Evolutionary conservation across 2,797 vertebrate species (phyloP).

Genomic region (Kryptopterus vitreolus): DNA sequence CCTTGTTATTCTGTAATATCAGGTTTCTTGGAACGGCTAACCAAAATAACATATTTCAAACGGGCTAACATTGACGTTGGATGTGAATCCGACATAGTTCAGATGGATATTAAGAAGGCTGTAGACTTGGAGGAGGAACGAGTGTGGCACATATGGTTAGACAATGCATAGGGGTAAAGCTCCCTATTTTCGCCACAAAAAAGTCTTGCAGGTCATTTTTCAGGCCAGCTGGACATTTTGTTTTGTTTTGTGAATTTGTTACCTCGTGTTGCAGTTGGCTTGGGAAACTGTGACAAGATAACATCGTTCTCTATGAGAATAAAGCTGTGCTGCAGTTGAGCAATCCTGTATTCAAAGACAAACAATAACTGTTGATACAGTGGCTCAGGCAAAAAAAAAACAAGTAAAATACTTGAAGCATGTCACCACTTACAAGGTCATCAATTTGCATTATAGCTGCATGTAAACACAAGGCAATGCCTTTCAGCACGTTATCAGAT

Average conservation of each 20-base stretch:
- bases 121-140: constrained; percentile 24
- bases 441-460: constrained; percentile 26
- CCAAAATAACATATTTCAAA: constrained; percentile 77
- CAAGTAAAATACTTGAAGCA: not conserved
- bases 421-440: constrained; percentile 14
- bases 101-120: constrained; percentile 60
- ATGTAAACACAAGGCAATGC: constrained; percentile 23
- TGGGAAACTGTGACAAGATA: constrained; percentile 1
- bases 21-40: constrained; percentile 70
- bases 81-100: constrained; percentile 61
- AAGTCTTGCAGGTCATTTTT: too few relatives aligned
- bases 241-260: not conserved
- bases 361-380: constrained; percentile 7
- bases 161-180: constrained; percentile 20
- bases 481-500: constrained; percentile 40
- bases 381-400: not conserved
- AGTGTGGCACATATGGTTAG: constrained; percentile 20
- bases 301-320: constrained; percentile 21
- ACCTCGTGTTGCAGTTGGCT: constrained; percentile 15
- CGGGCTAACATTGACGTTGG: constrained; percentile 72
- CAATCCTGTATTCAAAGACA: constrained; percentile 10
- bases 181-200: constrained; percentile 36
- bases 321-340: constrained; percentile 4
- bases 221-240: not conserved
- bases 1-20: constrained; percentile 71